Evolutionary conservation across 1,140 invertebrate genomes (phyloP), one percentile per base, ranked within the genome.

Genomic region (Zaprionus taronus): DNA sequence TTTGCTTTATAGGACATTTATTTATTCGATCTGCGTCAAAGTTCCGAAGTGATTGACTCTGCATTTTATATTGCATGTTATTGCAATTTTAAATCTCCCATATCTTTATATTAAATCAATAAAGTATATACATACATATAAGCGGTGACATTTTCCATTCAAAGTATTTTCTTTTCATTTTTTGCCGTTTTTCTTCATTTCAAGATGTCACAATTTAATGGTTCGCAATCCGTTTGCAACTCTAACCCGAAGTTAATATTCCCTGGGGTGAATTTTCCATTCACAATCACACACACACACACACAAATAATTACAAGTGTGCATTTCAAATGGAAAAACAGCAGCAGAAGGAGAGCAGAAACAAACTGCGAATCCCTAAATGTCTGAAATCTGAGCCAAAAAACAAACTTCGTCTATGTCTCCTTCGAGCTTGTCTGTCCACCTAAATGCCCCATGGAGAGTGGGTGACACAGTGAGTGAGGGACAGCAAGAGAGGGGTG

Each of bases 211-310:
- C 51, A 66, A 66, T 51, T 36, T 55, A 55, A 66, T 36, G 34
- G 36, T 17, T 44, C 14, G 53, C 66, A 60, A 68, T 49, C 28
- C 56, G 55, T 68, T 60, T 49, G 38, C 53, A 26, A n/a, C 56
- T 47, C 24, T 51, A 49, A 57, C 14, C 55, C 34, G 14, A 56
- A 28, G 56, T 62, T 57, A 73, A 75, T 81, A 67, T 68, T 41
- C 82, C 64, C 75, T 26, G 47, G 79, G 79, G 79, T 64, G 47
- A 49, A 58, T 53, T 81, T 68, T 31, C 24, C 49, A 57, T 15
- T 49, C 61, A 61, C n/a, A n/a, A n/a, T n/a, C n/a, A n/a, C 38
- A 36, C 20, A 36, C 41, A 58, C 51, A 65, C 36, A 62, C 44
- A 63, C 58, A 57, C 38, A 72, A 60, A 68, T 57, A 74, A 74